Percentiles rank a stretch among this genome's conserved stretches.
phyloP scores from a whole-genome alignment of 2,797 vertebrate genomes.

The Atherinosoma microstoma region DNA sequence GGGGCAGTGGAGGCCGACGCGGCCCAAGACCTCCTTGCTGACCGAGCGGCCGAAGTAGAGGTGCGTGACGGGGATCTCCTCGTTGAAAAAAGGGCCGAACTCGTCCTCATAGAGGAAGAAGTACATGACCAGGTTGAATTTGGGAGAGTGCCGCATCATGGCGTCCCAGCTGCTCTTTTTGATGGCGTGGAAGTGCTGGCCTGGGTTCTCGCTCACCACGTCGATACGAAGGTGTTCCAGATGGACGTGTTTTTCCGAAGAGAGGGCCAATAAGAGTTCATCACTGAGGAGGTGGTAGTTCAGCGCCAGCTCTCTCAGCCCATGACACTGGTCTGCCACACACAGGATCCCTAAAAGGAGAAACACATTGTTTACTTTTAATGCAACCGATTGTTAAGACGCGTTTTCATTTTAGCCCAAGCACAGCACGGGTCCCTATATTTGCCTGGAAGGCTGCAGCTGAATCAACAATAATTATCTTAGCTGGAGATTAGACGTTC shows the following conservation, averaged over 20 bases:
- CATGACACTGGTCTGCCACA: slow-evolving; percentile 97
- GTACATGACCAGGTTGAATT: slow-evolving; percentile 99
- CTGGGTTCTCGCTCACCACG: slow-evolving; percentile 96
- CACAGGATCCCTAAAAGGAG: slow-evolving; percentile 91
- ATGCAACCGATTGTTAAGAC: background rate
- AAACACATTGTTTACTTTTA: background rate
- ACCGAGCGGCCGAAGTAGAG: slow-evolving; percentile 98
- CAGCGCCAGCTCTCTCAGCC: slow-evolving; percentile 94
- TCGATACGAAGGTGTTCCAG: slow-evolving; percentile 97
- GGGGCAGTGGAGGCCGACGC: slow-evolving; percentile 96
- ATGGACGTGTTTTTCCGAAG: slow-evolving; percentile 95
- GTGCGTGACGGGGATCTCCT: slow-evolving; percentile 95
- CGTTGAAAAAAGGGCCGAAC: slow-evolving; percentile 96
- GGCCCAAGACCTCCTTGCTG: slow-evolving; percentile 96
- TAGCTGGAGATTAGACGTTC: background rate
- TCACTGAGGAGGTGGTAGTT: slow-evolving; percentile 98
- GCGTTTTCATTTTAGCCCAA: background rate
- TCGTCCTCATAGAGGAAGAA: slow-evolving; percentile 98
- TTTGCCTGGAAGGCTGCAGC: slow-evolving; percentile 4
- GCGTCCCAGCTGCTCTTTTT: slow-evolving; percentile 99
- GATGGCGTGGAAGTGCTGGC: slow-evolving; percentile 95
- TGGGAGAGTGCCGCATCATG: slow-evolving; percentile 96
- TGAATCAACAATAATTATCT: slow-evolving; percentile 21
- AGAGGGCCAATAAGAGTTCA: slow-evolving; percentile 94
- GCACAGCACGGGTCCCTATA: background rate